Evolutionary conservation across 2,888 invertebrate genomes (phyloP).

Genomic region (Chrysolina oricalcia): DNA sequence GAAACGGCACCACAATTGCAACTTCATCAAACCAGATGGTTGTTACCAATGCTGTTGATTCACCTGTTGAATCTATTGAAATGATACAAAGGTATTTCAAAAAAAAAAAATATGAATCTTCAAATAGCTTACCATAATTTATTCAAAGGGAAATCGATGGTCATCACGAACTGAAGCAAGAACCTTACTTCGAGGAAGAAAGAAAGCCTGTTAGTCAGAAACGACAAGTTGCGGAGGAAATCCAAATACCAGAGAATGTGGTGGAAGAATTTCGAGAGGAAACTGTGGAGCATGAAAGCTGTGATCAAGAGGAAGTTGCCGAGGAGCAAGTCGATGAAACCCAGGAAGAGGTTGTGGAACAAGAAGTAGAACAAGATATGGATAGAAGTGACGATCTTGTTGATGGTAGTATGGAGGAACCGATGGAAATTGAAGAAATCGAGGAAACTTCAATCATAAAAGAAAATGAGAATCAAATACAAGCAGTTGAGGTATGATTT

Average conservation of each 20-base stretch:
- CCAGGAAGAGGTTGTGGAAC: background rate
- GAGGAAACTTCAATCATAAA: conserved; percentile 27
- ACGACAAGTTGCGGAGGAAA: conserved; percentile 24
- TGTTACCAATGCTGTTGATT: conserved; percentile 57
- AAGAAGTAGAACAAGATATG: conserved; percentile 20
- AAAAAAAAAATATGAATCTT: too few species aligned
- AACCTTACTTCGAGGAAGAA: conserved; percentile 61
- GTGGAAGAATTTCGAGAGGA: background rate
- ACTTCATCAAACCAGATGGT: conserved; percentile 58
- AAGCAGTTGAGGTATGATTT: conserved; percentile 23
- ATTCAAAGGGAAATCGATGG: conserved; percentile 47
- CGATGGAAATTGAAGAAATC: conserved; percentile 57
- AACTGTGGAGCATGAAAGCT: conserved; percentile 1
- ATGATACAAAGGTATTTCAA: conserved; percentile 68
- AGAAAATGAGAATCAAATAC: conserved; percentile 36
- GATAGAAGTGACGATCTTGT: conserved; percentile 38
- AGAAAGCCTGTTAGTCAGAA: conserved; percentile 48
- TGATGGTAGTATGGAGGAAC: conserved; percentile 48
- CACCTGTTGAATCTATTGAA: conserved; percentile 70
- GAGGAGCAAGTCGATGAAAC: conserved; percentile 5
- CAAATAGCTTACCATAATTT: background rate
- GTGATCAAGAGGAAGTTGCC: conserved; percentile 26
- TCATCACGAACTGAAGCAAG: conserved; percentile 60
- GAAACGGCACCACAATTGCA: conserved; percentile 62
- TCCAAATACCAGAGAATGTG: conserved; percentile 4